phyloP scores from a whole-genome alignment of 2,113 vertebrate species.

The Mellivora capensis region DNA sequence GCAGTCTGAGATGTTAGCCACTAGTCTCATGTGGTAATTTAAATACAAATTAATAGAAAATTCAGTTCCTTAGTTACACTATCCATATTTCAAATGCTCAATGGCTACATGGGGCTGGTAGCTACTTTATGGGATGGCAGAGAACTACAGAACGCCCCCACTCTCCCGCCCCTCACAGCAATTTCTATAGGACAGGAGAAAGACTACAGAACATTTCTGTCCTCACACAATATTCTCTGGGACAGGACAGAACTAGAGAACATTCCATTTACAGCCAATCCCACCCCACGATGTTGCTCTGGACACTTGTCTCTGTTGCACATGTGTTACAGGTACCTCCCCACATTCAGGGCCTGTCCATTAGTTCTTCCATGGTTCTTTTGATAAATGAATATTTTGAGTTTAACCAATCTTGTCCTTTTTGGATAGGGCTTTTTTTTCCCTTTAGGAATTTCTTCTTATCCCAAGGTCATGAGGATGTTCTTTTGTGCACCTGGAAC shows the following conservation, averaged over 20 bases:
- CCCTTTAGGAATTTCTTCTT: neutral
- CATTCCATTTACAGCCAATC: neutral
- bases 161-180: no score
- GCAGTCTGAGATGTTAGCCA: neutral
- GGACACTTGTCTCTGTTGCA: neutral
- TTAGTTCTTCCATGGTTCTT: neutral
- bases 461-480: neutral
- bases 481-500: neutral
- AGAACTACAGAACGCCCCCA: neutral
- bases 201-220: neutral
- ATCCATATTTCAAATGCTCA: neutral
- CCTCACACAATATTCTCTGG: neutral
- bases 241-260: neutral
- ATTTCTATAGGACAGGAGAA: neutral
- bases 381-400: neutral
- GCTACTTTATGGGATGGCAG: neutral
- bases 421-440: neutral
- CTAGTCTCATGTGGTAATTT: neutral
- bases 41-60: neutral
- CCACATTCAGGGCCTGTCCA: neutral
- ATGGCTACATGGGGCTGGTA: neutral
- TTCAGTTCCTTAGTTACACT: neutral
- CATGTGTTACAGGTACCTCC: no score
- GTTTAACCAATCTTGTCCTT: neutral
- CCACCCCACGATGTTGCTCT: accelerated